Percentiles rank a stretch among this genome's conserved stretches.
Evolutionary conservation across 2,113 vertebrate species (phyloP).

Genomic region (Nestor notabilis): DNA sequence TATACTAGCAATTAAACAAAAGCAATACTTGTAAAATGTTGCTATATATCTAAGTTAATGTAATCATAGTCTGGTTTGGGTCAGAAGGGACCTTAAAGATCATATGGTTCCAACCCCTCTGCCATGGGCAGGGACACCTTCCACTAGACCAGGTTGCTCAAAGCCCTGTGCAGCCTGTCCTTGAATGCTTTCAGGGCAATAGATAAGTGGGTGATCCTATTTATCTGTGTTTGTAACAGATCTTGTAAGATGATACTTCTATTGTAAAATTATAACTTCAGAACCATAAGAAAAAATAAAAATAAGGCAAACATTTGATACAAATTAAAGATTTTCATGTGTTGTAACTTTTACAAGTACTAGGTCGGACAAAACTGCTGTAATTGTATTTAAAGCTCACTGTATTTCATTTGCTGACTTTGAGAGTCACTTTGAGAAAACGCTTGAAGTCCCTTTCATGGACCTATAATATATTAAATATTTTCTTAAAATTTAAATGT

Average conservation of each 20-base stretch:
- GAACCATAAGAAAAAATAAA: background rate
- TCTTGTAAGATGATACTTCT: background rate
- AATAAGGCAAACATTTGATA: background rate
- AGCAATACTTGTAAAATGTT: background rate
- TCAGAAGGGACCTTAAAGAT: background rate
- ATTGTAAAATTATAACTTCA: background rate
- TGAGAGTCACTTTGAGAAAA: background rate
- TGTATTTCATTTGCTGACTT: background rate
- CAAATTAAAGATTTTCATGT: background rate
- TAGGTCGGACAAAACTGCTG: background rate
- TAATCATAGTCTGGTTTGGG: background rate
- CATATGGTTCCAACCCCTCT: background rate
- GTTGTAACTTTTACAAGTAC: background rate
- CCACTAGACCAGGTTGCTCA: background rate
- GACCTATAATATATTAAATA: background rate
- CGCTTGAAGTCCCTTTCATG: background rate
- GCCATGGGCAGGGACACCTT: background rate
- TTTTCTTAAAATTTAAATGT: background rate
- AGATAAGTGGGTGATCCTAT: background rate
- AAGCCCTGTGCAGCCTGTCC: accelerated
- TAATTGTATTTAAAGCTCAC: background rate
- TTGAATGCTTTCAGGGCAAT: background rate
- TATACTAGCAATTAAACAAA: background rate
- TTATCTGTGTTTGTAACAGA: background rate
- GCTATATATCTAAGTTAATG: background rate